Evolutionary conservation across 2,113 vertebrate species (phyloP).

Genomic region (Macaca nemestrina): DNA sequence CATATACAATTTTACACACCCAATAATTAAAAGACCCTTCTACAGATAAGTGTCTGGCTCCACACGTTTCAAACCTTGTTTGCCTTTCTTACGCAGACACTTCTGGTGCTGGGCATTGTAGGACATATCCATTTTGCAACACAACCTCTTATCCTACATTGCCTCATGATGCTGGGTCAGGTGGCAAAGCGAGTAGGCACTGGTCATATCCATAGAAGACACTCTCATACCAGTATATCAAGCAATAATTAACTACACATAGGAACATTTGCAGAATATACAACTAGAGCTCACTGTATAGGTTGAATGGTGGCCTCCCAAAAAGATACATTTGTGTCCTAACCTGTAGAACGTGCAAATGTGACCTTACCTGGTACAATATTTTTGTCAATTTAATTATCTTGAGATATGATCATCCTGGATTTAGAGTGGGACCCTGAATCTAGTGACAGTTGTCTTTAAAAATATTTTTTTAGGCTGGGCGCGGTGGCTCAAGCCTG

Average conservation of each 20-base stretch:
- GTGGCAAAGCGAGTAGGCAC: background rate
- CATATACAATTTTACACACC: background rate
- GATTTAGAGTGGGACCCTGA: background rate
- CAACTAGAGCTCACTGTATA: background rate
- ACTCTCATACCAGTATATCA: background rate
- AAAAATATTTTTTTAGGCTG: background rate
- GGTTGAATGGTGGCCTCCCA: background rate
- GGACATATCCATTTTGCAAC: background rate
- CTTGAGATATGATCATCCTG: background rate
- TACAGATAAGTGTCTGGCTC: background rate
- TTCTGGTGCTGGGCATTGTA: background rate
- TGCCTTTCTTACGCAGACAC: background rate
- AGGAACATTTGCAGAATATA: background rate
- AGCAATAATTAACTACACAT: background rate
- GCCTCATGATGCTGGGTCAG: background rate
- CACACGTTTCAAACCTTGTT: background rate
- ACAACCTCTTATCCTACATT: background rate
- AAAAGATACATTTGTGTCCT: background rate
- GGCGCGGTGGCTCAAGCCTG: too few relatives aligned
- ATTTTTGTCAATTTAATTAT: background rate
- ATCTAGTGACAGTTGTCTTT: background rate
- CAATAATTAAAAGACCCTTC: background rate
- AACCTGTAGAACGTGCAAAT: background rate
- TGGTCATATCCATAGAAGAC: background rate
- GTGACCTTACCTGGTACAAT: background rate